Conservation (phyloP, 1,140 invertebrate species). For the Heliconius hewitsoni region DNA sequence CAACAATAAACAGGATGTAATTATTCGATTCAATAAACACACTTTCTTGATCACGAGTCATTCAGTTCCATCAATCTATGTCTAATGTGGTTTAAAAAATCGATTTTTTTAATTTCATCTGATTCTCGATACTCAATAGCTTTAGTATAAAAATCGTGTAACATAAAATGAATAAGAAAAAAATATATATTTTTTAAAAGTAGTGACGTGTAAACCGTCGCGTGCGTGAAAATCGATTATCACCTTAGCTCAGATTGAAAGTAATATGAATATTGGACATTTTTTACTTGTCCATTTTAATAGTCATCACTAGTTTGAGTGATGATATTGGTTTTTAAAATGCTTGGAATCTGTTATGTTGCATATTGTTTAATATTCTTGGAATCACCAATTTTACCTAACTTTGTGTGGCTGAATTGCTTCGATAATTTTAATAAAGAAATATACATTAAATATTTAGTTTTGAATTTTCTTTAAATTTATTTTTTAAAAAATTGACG, state of each 20-base stretch:
- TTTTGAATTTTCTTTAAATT: too few species aligned
- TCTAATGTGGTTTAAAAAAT: slow-evolving; percentile 19
- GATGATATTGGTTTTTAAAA: not conserved
- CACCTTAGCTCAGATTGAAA: slow-evolving; percentile 6
- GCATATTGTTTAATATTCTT: not conserved
- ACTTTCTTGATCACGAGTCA: slow-evolving; percentile 22
- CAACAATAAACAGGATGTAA: slow-evolving; percentile 23
- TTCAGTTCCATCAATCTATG: slow-evolving; percentile 10
- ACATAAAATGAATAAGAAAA: not conserved
- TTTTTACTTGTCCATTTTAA: slow-evolving; percentile 14
- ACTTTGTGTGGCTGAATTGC: too few species aligned
- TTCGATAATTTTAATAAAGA: too few species aligned
- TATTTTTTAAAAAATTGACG: too few species aligned
- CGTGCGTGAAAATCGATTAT: slow-evolving; percentile 32
- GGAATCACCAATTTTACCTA: too few species aligned
- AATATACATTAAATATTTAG: too few species aligned
- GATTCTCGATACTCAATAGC: slow-evolving; percentile 4
- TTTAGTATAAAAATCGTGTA: slow-evolving; percentile 8
- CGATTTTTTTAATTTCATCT: not conserved
- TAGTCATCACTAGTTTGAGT: not conserved
- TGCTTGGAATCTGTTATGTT: too few species aligned
- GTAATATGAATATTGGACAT: slow-evolving; percentile 14
- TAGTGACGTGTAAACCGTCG: slow-evolving; percentile 25
- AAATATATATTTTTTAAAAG: slow-evolving; percentile 19
- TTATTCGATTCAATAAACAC: slow-evolving; percentile 22